These are phyloP conservation scores for Podilymbus podiceps DNA, from an alignment of 2,113 vertebrate species.

Conservation along the genomic window DNA sequence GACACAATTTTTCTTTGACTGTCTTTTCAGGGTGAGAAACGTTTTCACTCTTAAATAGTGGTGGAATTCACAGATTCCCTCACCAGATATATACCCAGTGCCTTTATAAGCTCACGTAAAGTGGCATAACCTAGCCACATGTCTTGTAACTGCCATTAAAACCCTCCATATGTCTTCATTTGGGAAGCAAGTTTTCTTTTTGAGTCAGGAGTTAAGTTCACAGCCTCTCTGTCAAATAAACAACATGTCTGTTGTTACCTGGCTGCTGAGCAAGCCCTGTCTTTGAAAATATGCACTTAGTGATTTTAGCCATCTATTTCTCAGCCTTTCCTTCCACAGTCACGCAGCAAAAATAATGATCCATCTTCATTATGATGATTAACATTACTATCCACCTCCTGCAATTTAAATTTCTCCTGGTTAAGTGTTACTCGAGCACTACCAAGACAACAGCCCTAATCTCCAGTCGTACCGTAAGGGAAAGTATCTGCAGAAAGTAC, in stretches of 20 bases:
- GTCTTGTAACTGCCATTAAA: constrained; percentile 36
- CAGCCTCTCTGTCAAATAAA: constrained; percentile 49
- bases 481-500: not conserved
- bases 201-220: constrained; percentile 50
- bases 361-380: not conserved
- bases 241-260: constrained; percentile 31
- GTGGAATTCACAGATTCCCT: not conserved
- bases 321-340: not conserved
- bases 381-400: not conserved
- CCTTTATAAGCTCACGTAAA: not conserved
- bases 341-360: not conserved
- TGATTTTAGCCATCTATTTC: constrained; percentile 55
- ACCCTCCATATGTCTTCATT: constrained; percentile 10
- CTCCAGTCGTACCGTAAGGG: not conserved
- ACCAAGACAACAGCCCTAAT: not conserved
- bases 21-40: not conserved
- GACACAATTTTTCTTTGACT: not conserved
- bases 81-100: not conserved
- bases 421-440: not conserved
- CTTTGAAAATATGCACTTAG: constrained; percentile 33
- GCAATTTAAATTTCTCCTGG: not conserved
- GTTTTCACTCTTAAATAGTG: not conserved
- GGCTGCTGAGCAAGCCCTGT: constrained; percentile 57
- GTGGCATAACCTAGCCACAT: not conserved
- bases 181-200: constrained; percentile 18